phyloP scores from a whole-genome alignment of 2,888 invertebrate genomes.

The Euclidia mi region DNA sequence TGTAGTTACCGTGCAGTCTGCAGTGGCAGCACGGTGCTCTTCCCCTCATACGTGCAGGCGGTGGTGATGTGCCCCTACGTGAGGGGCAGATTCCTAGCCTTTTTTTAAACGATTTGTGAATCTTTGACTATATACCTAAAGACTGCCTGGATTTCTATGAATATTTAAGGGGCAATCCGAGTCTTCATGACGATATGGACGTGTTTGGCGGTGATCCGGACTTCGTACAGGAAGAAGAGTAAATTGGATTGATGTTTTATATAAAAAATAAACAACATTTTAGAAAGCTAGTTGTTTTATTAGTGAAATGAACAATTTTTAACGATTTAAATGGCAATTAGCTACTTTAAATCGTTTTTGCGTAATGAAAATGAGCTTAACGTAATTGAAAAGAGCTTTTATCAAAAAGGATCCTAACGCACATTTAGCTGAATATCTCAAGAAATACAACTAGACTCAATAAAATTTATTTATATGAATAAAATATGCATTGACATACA shows the following conservation, averaged over 20 bases:
- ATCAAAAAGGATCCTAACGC: conserved; percentile 21
- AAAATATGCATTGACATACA: too few species aligned
- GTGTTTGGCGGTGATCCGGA: conserved; percentile 17
- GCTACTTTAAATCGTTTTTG: conserved; percentile 13
- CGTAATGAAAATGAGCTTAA: conserved; percentile 19
- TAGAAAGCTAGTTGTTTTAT: conserved; percentile 9
- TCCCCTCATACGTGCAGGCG: too few species aligned
- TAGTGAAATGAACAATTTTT: conserved; percentile 11
- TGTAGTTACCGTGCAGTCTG: too few species aligned
- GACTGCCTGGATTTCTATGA: conserved; percentile 32
- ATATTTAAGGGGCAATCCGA: conserved; percentile 20
- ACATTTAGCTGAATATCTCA: too few species aligned
- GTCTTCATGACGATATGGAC: conserved; percentile 21
- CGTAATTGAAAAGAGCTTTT: conserved; percentile 18
- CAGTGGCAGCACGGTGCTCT: too few species aligned
- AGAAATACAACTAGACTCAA: conserved; percentile 16
- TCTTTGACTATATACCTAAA: conserved; percentile 33
- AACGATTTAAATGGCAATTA: conserved; percentile 13
- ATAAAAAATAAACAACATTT: conserved; percentile 11
- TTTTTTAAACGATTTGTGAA: conserved; percentile 31
- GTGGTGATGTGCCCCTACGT: too few species aligned
- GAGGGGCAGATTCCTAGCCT: too few species aligned
- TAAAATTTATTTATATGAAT: conserved; percentile 14
- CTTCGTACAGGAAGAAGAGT: conserved; percentile 14
- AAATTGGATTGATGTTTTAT: too few species aligned